These are phyloP conservation scores for Martes martes DNA, from an alignment of 2,113 vertebrate genomes.

Conservation along the genomic window DNA sequence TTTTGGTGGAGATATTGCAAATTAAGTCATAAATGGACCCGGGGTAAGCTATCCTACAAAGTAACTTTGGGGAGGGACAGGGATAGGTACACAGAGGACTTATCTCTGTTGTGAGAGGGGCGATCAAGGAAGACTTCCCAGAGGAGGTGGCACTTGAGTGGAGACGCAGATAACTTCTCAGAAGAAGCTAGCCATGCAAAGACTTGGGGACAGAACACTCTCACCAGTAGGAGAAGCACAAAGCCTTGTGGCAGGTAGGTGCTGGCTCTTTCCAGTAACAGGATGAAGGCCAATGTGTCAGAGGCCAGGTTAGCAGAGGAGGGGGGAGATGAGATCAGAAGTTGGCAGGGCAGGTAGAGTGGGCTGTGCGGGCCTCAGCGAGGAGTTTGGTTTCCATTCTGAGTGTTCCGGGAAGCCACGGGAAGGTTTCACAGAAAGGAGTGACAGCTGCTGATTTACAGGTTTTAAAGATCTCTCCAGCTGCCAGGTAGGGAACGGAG, in stretches of 20 bases:
- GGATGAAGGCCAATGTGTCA: not conserved
- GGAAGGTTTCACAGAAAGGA: not conserved
- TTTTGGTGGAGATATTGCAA: not conserved
- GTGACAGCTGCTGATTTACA: not conserved
- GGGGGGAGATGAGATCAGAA: not conserved
- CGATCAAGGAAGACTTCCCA: not conserved
- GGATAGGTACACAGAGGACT: not conserved
- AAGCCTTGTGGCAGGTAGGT: not conserved
- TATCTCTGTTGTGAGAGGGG: not conserved
- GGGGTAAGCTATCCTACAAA: not conserved
- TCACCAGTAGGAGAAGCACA: not conserved
- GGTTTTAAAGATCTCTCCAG: not conserved
- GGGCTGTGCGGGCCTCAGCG: not conserved
- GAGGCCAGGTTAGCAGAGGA: not conserved
- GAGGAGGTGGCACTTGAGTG: not conserved
- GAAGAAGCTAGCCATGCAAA: not conserved
- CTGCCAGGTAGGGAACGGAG: not conserved
- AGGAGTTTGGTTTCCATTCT: not conserved
- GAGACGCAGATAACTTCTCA: not conserved
- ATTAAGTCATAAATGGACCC: not conserved
- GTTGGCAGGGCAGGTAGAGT: not conserved
- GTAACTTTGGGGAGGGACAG: not conserved
- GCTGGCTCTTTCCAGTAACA: not conserved
- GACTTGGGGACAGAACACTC: not conserved
- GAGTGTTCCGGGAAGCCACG: conserved; percentile 24